Base-by-base conservation (phyloP, 2,113 vertebrate genomes). In the Ovibos moschatus region DNA sequence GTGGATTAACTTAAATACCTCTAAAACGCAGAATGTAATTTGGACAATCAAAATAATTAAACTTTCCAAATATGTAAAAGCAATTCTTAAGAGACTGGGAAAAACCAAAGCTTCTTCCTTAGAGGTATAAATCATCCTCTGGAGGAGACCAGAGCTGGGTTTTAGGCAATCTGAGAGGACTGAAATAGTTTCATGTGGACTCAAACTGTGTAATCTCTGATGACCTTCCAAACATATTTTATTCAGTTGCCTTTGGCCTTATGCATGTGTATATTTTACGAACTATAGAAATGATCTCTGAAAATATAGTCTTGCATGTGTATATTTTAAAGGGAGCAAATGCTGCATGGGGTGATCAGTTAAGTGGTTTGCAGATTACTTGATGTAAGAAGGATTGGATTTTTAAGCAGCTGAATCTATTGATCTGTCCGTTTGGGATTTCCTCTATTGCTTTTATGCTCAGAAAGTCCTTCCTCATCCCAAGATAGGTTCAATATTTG, bases 11-110 rank as follows among this genome's bases (percentile, higher is more conserved):
- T 97, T 95, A 96, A 94, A 94, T 96, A 96, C 89, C 90, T 95
- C 91, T 92, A 94, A 97, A 97, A 96, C 88, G 89, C 81, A 97
- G 85, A 97, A 97, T 96, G 95, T 97, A 96, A 98, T 97, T 97
- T 97, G 82, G 60, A 84, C 96, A 98, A 97, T 97, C 93, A 95
- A 98, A 96, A 96, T 96, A 95, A 97, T 98, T 97, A 97, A 98
- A 87, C 95, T 98, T 97, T 71, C 91, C 71, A 93, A 97, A 95
- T 94, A 97, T 96, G 53, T 97, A 96, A 97, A 87, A 96, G 62
- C 89, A 91, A 57, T 97, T 98, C 84, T 97, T 94, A 95, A 93
- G 96, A 92, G 88, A 85, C 57, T 43, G 6, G 76, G 50, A 33
- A 88, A 95, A 91, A 89, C 28, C 60, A 93, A 51, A 92, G 50